These are phyloP conservation scores for Mactra quadrangularis DNA, from an alignment of 1,140 invertebrate species.

Conservation along the genomic window DNA sequence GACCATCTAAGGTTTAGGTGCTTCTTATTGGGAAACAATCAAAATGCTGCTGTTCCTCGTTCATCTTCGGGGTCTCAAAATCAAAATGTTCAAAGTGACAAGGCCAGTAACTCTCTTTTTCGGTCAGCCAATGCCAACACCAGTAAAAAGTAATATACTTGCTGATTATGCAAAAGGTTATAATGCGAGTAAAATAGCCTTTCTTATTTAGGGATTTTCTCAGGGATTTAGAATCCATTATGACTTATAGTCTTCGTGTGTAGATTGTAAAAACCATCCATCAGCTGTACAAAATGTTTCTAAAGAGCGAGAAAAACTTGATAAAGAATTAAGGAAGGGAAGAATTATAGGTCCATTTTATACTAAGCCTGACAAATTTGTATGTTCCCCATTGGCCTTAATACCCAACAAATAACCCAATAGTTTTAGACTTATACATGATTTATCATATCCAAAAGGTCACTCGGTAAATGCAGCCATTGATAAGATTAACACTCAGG, in stretches of 20 bases:
- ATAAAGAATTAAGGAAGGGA: not conserved
- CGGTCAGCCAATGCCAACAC: constrained; percentile 21
- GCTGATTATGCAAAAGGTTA: not conserved
- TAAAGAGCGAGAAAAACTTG: not conserved
- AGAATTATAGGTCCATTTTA: not conserved
- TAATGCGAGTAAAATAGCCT: not conserved
- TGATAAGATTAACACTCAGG: not conserved
- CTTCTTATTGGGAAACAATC: not conserved
- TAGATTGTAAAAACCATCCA: not conserved
- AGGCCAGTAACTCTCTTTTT: not conserved
- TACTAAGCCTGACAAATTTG: not conserved
- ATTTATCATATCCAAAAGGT: constrained; percentile 11
- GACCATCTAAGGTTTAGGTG: not conserved
- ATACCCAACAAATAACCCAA: not conserved
- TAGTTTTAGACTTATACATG: not conserved
- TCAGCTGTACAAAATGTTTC: not conserved
- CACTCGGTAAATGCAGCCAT: not conserved
- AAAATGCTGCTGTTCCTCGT: not conserved
- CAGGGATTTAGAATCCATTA: constrained; percentile 1
- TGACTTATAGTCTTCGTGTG: not conserved
- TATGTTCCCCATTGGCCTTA: constrained; percentile 4
- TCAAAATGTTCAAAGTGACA: not conserved
- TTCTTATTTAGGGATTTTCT: constrained; percentile 7
- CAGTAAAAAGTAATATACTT: constrained; percentile 35
- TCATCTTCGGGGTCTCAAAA: not conserved